phyloP scores from a whole-genome alignment of 2,113 vertebrate genomes.

The Cryptotis parvus region DNA sequence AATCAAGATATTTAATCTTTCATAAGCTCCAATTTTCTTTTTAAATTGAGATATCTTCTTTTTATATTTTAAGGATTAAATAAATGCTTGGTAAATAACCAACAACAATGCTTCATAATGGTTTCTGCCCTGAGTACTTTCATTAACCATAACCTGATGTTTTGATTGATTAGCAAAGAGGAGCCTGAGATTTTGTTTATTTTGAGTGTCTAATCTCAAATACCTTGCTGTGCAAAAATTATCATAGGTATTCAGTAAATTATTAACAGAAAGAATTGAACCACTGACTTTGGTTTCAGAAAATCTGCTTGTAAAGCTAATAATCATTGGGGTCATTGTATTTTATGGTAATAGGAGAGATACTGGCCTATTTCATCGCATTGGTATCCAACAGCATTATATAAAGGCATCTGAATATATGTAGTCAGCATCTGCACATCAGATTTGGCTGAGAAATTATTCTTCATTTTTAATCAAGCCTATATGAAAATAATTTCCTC shows the following conservation, averaged over 20 bases:
- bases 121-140: slow-evolving; percentile 5
- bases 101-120: not conserved
- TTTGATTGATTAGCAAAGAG: not conserved
- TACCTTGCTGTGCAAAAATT: not conserved
- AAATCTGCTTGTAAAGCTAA: not conserved
- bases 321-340: not conserved
- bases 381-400: too few relatives aligned
- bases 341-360: not conserved
- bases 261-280: not conserved
- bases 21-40: not conserved
- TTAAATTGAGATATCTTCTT: slow-evolving; percentile 2
- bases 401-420: too few relatives aligned
- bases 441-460: too few relatives aligned
- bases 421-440: too few relatives aligned
- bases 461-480: not conserved
- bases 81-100: not conserved
- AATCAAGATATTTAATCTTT: not conserved
- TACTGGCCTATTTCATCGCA: too few relatives aligned
- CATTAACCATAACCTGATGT: not conserved
- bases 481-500: not conserved
- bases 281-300: not conserved
- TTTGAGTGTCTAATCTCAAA: not conserved
- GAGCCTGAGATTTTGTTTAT: not conserved
- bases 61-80: slow-evolving; percentile 32
- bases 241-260: not conserved